Percentiles rank a stretch among this genome's conserved stretches.
These are phyloP conservation scores for Coleophora deauratella DNA, from an alignment of 2,888 invertebrate genomes.

Conservation along the genomic window DNA sequence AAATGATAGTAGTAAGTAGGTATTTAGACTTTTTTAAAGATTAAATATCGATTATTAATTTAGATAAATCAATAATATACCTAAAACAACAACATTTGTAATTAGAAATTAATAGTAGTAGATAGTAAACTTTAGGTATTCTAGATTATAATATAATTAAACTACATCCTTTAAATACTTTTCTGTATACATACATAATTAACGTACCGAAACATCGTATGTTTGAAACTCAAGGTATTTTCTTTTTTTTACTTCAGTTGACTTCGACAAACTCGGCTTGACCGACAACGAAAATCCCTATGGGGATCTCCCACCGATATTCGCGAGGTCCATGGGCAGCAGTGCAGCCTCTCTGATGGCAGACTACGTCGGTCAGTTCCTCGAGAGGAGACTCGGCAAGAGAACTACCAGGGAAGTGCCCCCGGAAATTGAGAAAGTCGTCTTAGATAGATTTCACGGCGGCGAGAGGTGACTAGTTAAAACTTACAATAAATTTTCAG, in stretches of 20 bases:
- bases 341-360: constrained; percentile 80
- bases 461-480: constrained; percentile 76
- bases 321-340: constrained; percentile 84
- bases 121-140: no score
- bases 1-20: no score
- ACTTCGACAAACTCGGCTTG: constrained; percentile 87
- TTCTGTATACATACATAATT: no score
- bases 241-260: constrained; percentile 72
- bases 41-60: no score
- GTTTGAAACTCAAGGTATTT: no score
- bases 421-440: constrained; percentile 46
- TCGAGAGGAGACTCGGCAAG: constrained; percentile 76
- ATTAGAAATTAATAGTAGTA: no score
- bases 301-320: constrained; percentile 83
- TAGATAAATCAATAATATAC: no score
- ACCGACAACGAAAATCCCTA: constrained; percentile 93
- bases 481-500: neutral
- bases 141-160: no score
- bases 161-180: no score
- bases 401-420: constrained; percentile 41
- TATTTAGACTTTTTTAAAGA: no score
- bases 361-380: constrained; percentile 81
- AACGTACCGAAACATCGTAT: no score
- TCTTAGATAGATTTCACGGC: constrained; percentile 78
- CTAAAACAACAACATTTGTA: no score